These are phyloP conservation scores for Ambastaia sidthimunki DNA, from an alignment of 2,797 vertebrate genomes.

Conservation along the genomic window DNA sequence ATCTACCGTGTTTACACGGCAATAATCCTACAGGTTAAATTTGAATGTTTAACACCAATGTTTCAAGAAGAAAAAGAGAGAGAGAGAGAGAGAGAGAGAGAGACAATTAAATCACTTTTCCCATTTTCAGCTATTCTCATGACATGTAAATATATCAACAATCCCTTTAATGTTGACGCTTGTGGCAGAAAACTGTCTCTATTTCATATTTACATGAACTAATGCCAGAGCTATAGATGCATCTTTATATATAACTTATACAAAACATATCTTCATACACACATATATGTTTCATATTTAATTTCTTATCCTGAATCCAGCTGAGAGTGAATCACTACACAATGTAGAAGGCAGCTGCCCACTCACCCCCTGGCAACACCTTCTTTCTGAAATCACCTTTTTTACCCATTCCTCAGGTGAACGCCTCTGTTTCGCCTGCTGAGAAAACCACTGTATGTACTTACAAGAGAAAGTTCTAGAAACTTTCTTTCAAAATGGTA, in stretches of 20 bases:
- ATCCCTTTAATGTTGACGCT: constrained; percentile 82
- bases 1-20: no score
- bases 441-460: no score
- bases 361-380: constrained; percentile 37
- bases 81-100: constrained; percentile 70
- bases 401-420: constrained; percentile 62
- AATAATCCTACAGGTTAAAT: no score
- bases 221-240: constrained; percentile 66
- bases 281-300: constrained; percentile 61
- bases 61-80: constrained; percentile 56
- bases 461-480: no score
- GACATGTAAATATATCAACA: constrained; percentile 77
- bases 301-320: constrained; percentile 61
- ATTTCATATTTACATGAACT: constrained; percentile 70
- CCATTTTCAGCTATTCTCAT: constrained; percentile 59
- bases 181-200: constrained; percentile 75
- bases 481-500: no score
- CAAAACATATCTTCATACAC: no score
- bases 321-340: constrained; percentile 63
- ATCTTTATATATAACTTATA: constrained; percentile 43
- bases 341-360: constrained; percentile 51
- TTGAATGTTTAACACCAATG: no score
- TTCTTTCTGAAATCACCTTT: constrained; percentile 46
- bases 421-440: no score
- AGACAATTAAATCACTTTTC: constrained; percentile 74